A percentile compares a stretch with the other conserved stretches of the same genome.
Evolutionary conservation across 2,888 invertebrate species (phyloP).

Genomic region (Epinotia brunnichana): DNA sequence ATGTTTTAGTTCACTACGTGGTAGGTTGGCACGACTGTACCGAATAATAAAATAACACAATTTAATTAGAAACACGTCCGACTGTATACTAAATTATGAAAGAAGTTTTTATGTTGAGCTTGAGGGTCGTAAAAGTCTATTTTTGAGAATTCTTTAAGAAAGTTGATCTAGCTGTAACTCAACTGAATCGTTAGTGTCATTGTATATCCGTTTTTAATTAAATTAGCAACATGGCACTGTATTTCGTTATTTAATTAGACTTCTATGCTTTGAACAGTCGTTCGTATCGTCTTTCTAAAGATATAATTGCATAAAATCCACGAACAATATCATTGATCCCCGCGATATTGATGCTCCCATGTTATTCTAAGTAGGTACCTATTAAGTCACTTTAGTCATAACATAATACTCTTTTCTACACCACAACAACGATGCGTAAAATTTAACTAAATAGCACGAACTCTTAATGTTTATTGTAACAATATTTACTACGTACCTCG

Average conservation of each 20-base stretch:
- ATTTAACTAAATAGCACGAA: slow-evolving; percentile 11
- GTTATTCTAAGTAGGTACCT: no score
- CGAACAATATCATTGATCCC: no score
- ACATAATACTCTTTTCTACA: background rate
- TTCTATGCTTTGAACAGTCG: background rate
- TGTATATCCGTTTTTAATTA: slow-evolving; percentile 34
- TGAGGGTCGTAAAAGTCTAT: slow-evolving; percentile 43
- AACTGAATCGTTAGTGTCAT: slow-evolving; percentile 33
- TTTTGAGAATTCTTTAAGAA: slow-evolving; percentile 36
- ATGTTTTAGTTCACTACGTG: slow-evolving; percentile 37
- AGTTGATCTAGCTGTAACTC: slow-evolving; percentile 40
- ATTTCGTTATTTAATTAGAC: slow-evolving; percentile 7
- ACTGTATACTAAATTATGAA: slow-evolving; percentile 44
- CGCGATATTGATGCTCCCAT: no score
- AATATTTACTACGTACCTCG: slow-evolving; percentile 55
- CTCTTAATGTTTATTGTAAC: slow-evolving; percentile 10
- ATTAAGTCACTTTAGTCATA: background rate
- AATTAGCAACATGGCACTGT: slow-evolving; percentile 28
- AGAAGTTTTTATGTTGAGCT: slow-evolving; percentile 39
- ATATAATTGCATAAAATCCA: background rate
- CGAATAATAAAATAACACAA: slow-evolving; percentile 39
- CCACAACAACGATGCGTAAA: background rate
- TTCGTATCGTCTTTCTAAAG: background rate
- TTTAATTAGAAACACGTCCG: slow-evolving; percentile 42
- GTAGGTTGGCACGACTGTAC: slow-evolving; percentile 38